phyloP scores from a whole-genome alignment of 2,888 invertebrate species.

The Oligia latruncula region DNA sequence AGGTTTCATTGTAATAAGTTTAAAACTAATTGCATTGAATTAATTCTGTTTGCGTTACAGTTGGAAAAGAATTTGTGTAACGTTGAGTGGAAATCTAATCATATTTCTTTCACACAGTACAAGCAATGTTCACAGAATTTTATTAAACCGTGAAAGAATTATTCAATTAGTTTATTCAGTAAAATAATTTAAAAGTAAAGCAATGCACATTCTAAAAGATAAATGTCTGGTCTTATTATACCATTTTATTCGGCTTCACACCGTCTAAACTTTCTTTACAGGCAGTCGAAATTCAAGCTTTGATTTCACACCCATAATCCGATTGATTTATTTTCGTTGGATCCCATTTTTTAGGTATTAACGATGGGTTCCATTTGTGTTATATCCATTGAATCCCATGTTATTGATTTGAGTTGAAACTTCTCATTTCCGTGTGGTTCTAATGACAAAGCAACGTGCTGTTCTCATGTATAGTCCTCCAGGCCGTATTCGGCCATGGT shows the following conservation, averaged over 20 bases:
- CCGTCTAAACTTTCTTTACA: not conserved
- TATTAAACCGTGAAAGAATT: constrained; percentile 11
- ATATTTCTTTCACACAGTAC: constrained; percentile 10
- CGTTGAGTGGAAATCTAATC: constrained; percentile 2
- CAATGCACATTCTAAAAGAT: not conserved
- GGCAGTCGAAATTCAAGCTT: not conserved
- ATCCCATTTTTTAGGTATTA: too few species aligned
- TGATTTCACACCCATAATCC: not conserved
- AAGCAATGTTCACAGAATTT: constrained; percentile 5
- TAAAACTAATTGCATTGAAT: constrained; percentile 21
- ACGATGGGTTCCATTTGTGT: too few species aligned
- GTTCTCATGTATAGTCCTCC: too few species aligned
- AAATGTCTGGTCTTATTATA: not conserved
- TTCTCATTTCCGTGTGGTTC: too few species aligned
- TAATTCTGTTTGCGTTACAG: not conserved
- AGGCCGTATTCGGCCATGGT: too few species aligned
- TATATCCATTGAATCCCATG: too few species aligned
- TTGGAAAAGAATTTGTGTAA: not conserved
- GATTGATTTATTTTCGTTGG: not conserved
- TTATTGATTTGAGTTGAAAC: not conserved
- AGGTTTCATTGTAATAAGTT: constrained; percentile 3
- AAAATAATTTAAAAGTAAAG: not conserved
- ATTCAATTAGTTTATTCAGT: not conserved
- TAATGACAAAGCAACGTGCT: too few species aligned
- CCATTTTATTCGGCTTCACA: not conserved